Conservation (phyloP, 92 coral and sea anemone species). For the Parazoanthus atlanticus region DNA sequence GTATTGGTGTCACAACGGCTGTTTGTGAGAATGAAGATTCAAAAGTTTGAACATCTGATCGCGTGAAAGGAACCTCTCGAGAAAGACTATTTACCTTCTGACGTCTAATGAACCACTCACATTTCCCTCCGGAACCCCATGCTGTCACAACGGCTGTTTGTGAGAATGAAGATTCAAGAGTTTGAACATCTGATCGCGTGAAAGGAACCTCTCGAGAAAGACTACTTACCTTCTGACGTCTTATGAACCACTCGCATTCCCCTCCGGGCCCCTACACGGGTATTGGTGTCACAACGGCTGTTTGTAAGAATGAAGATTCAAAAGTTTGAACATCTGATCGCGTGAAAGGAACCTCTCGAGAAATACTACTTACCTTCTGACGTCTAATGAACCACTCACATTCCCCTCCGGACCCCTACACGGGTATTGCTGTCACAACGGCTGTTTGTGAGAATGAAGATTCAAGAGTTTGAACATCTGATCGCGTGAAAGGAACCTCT, state of each 20-base stretch:
- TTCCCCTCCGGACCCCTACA: slow-evolving; percentile 76
- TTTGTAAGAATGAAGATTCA: slow-evolving; percentile 82
- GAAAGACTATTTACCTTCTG: slow-evolving; percentile 80
- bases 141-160: slow-evolving; percentile 82
- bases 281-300: slow-evolving; percentile 78
- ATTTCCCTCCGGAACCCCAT: slow-evolving; percentile 76
- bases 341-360: slow-evolving; percentile 86
- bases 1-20: slow-evolving; percentile 80
- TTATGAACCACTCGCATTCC: slow-evolving; percentile 49
- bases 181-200: slow-evolving; percentile 65
- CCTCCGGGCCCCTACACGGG: slow-evolving; percentile 82
- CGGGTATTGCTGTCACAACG: slow-evolving; percentile 78
- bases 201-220: slow-evolving; percentile 89
- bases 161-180: slow-evolving; percentile 77
- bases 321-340: slow-evolving; percentile 68
- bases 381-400: slow-evolving; percentile 13
- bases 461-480: slow-evolving; percentile 73
- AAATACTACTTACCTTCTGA: slow-evolving; percentile 76
- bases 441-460: no score
- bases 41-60: slow-evolving; percentile 70
- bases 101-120: slow-evolving; percentile 16
- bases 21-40: no score
- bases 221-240: slow-evolving; percentile 67
- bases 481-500: slow-evolving; percentile 66
- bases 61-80: slow-evolving; percentile 82